Base-by-base conservation (phyloP, 2,797 vertebrate species). In the Neosilurus hyrtlii region DNA sequence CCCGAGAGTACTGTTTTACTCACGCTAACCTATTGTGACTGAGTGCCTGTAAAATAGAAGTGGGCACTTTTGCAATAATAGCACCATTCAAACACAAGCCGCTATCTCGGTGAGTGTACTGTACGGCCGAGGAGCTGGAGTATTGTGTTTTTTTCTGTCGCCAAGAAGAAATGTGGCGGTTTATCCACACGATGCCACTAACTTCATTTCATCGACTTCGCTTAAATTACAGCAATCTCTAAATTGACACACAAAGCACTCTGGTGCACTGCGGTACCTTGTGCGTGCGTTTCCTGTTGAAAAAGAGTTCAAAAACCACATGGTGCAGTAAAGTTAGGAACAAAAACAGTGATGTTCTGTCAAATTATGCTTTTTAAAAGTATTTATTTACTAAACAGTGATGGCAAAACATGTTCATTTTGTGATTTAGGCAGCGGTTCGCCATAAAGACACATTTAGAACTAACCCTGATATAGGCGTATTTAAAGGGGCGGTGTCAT, bases 31-130 rank as follows among this genome's bases (percentile, higher is more conserved):
- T 87, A 87, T 90, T 89, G 88, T 91, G 90, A 93, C 90, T 89
- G 91, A 91, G 88, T 81, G 81, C 86, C 84, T 89, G 87, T 80
- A 84, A 87, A 91, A 91, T 83, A 84, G 86, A 92, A 92, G 87
- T 84, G 75, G 90, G 82, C 89, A 90, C 81, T 85, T 86, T 89
- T 83, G 91, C 91, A 93, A 92, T 92, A 92, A 92, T 89, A 90
- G 90, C 87, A 90, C 84, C 88, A 86, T 91, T 79, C 70, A 84
- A 87, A 86, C 89, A 85, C 73, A 10, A 85, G 86, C 87, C 87
- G 82, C 82, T 89, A 9, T 73, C 89, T 87, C 86, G 89, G 81
- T 83, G 78, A 65, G 76, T 85, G 81, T 82, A 49, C 82, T 88
- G 85, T 87, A 84, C 24, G 24, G 59, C 59, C 8, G 1, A 49